A percentile compares a stretch with the other conserved stretches of the same genome.
These are phyloP conservation scores for Calyptommatus sinebrachiatus DNA, from an alignment of 2,113 vertebrate species.

Conservation along the genomic window DNA sequence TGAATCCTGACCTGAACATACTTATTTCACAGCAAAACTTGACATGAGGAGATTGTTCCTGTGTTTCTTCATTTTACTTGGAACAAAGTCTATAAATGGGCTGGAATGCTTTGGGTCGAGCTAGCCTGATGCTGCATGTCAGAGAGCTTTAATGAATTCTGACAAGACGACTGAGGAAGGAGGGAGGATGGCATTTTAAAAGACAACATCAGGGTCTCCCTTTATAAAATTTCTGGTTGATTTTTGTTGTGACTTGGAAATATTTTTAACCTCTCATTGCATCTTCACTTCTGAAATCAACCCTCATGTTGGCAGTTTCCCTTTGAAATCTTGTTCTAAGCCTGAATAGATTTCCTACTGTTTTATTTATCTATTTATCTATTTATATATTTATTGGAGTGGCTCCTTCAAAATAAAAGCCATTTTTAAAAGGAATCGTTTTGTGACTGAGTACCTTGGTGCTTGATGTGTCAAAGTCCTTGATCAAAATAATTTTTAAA, in stretches of 20 bases:
- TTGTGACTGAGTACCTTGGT: not conserved
- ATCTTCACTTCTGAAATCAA: not conserved
- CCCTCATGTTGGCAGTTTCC: not conserved
- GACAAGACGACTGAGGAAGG: not conserved
- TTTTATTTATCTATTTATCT: conserved; percentile 36
- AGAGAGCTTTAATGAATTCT: not conserved
- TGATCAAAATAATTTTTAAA: not conserved
- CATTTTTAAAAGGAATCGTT: not conserved
- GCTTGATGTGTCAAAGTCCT: not conserved
- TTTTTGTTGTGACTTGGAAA: not conserved
- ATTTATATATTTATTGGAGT: conserved; percentile 33
- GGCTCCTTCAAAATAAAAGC: conserved; percentile 5
- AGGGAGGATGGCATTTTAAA: not conserved
- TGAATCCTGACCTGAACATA: not conserved
- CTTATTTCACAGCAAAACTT: not conserved
- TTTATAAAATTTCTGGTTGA: not conserved
- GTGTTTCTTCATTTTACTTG: not conserved
- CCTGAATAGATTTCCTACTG: not conserved
- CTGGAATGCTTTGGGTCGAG: not conserved
- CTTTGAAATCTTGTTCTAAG: conserved; percentile 19
- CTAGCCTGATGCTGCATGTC: not conserved
- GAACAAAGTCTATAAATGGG: not conserved
- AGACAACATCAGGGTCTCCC: not conserved
- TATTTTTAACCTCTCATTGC: not conserved
- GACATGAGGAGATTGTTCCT: not conserved